phyloP scores from a whole-genome alignment of 2,888 invertebrate species.

The Sphaeridia pumilis region DNA sequence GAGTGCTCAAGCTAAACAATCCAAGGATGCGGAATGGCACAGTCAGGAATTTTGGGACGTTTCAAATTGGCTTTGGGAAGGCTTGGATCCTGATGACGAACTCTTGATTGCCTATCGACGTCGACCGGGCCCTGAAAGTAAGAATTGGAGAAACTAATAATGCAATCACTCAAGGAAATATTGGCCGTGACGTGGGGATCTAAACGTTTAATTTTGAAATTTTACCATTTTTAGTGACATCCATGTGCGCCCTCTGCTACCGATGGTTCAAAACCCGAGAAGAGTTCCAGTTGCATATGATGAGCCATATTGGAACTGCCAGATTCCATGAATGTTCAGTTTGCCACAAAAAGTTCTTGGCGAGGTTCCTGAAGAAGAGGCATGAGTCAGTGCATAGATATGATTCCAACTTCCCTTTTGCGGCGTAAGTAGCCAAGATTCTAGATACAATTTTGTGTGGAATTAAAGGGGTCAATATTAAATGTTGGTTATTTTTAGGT shows the following conservation, averaged over 20 bases:
- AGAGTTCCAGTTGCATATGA: constrained; percentile 25
- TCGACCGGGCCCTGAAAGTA: constrained; percentile 18
- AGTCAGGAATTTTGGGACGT: constrained; percentile 9
- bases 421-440: constrained; percentile 19
- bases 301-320: constrained; percentile 16
- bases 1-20: too few relatives aligned
- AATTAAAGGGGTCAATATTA: not conserved
- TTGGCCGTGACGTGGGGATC: too few relatives aligned
- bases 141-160: too few relatives aligned
- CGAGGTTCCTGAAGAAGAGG: constrained; percentile 27
- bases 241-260: constrained; percentile 33
- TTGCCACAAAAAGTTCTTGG: constrained; percentile 28
- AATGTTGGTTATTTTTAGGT: constrained; percentile 13
- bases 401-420: constrained; percentile 24
- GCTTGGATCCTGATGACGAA: constrained; percentile 31
- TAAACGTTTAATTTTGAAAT: too few relatives aligned
- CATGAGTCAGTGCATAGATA: constrained; percentile 33
- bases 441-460: too few relatives aligned
- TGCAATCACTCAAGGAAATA: too few relatives aligned
- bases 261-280: constrained; percentile 21
- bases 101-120: constrained; percentile 23
- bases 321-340: constrained; percentile 26
- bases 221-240: constrained; percentile 26
- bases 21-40: not conserved
- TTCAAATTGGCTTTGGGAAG: constrained; percentile 16